Conservation (phyloP, 2,113 vertebrate genomes). For the Tiliqua scincoides region DNA sequence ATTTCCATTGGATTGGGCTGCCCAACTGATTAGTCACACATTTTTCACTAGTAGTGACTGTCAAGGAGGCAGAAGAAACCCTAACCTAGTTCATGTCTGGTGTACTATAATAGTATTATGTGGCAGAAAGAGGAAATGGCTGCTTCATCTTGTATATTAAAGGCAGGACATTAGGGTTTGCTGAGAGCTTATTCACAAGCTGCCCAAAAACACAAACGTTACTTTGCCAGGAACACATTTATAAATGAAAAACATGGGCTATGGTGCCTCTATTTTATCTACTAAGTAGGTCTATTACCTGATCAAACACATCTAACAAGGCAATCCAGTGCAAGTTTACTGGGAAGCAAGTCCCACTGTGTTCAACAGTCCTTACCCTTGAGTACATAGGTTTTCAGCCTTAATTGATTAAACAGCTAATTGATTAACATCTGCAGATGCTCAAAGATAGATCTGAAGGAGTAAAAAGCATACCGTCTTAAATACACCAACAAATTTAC, state of each 20-base stretch:
- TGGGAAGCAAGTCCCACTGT: too few species aligned
- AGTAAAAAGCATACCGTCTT: not conserved
- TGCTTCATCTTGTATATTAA: not conserved
- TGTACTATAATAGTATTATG: not conserved
- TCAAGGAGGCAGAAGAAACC: not conserved
- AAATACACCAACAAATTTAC: not conserved
- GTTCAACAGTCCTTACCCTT: too few species aligned
- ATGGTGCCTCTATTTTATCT: too few species aligned
- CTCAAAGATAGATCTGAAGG: not conserved
- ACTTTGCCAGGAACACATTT: not conserved
- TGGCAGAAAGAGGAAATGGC: constrained; percentile 28
- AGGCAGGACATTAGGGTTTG: not conserved
- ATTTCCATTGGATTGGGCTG: too few species aligned
- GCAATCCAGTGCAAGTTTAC: too few species aligned
- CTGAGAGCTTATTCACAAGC: not conserved
- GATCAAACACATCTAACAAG: not conserved
- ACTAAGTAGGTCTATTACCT: not conserved
- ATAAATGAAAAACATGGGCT: too few species aligned
- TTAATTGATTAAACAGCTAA: not conserved
- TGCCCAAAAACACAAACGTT: not conserved
- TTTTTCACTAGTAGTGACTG: not conserved
- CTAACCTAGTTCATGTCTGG: not conserved
- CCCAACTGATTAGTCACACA: not conserved
- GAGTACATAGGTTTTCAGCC: too few species aligned
- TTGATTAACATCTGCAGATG: not conserved